Evolutionary conservation across 2,888 invertebrate genomes (phyloP).

Genomic region (Caenorhabditis sp.): DNA sequence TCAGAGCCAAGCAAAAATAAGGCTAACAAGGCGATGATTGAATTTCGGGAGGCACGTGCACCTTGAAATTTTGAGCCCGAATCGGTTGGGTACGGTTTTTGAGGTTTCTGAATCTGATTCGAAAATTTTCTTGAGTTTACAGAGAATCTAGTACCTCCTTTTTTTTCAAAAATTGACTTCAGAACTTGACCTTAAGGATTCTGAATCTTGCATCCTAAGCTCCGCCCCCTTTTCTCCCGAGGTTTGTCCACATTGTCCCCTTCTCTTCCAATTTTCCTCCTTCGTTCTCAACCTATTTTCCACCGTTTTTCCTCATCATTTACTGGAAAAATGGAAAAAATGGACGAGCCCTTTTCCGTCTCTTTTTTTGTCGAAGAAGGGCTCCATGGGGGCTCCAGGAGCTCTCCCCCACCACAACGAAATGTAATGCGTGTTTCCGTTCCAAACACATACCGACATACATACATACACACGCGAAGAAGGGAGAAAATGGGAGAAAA

Average conservation of each 20-base stretch:
- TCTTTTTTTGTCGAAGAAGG: background rate
- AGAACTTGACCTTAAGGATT: background rate
- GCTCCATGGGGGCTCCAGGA: conserved; percentile 3
- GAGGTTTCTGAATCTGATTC: too few relatives aligned
- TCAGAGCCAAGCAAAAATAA: too few relatives aligned
- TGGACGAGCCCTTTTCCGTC: conserved; percentile 10
- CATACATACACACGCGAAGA: conserved; percentile 10
- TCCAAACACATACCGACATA: conserved; percentile 32
- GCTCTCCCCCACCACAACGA: conserved; percentile 12
- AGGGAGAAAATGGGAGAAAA: conserved; percentile 2
- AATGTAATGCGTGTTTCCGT: conserved; percentile 60
- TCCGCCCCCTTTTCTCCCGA: background rate
- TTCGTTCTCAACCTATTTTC: conserved; percentile 10
- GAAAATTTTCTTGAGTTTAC: too few relatives aligned
- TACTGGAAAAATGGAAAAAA: conserved; percentile 13
- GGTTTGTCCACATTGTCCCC: background rate
- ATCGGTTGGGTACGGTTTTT: too few relatives aligned
- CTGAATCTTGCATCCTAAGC: background rate
- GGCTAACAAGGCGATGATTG: too few relatives aligned
- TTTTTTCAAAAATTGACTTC: background rate
- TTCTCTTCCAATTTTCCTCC: conserved; percentile 3
- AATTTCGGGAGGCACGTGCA: too few relatives aligned
- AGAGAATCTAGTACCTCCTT: too few relatives aligned
- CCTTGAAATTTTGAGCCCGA: too few relatives aligned
- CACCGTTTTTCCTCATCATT: background rate